These are phyloP conservation scores for Phengaris alcon DNA, from an alignment of 2,888 invertebrate species.

Conservation along the genomic window DNA sequence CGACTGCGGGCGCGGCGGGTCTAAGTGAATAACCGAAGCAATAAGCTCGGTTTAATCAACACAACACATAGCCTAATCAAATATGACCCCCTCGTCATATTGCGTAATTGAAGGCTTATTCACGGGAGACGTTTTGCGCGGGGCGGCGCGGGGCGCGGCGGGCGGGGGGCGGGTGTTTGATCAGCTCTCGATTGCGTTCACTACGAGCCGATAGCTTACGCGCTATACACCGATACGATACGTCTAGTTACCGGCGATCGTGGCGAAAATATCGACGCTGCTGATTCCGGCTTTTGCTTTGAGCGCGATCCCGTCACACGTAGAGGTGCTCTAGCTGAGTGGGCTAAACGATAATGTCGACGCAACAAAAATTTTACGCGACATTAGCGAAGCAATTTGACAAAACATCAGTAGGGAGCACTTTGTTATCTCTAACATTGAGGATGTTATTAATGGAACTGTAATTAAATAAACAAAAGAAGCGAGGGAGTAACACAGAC, in stretches of 20 bases:
- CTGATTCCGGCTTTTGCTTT: constrained; percentile 14
- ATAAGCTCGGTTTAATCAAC: constrained; percentile 77
- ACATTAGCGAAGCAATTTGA: not conserved
- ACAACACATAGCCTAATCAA: constrained; percentile 76
- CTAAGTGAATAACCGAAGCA: constrained; percentile 67
- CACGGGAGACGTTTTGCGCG: constrained; percentile 67
- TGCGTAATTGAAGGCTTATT: constrained; percentile 76
- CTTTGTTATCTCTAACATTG: constrained; percentile 1
- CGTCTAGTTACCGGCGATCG: constrained; percentile 3
- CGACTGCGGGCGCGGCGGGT: constrained; percentile 43
- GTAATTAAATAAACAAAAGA: not conserved
- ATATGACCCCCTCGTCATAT: constrained; percentile 76
- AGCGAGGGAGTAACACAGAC: not conserved
- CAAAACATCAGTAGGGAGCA: not conserved
- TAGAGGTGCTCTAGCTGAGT: constrained; percentile 2
- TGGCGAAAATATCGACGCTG: constrained; percentile 13
- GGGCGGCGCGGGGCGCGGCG: constrained; percentile 44
- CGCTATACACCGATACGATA: constrained; percentile 36
- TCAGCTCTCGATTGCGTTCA: constrained; percentile 58
- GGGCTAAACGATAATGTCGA: not conserved
- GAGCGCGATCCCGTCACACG: not conserved
- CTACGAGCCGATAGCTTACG: constrained; percentile 40
- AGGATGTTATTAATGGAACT: not conserved
- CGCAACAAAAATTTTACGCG: not conserved
- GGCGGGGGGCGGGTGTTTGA: constrained; percentile 59